phyloP scores from a whole-genome alignment of 2,797 vertebrate species.

The Echeneis naucrates region DNA sequence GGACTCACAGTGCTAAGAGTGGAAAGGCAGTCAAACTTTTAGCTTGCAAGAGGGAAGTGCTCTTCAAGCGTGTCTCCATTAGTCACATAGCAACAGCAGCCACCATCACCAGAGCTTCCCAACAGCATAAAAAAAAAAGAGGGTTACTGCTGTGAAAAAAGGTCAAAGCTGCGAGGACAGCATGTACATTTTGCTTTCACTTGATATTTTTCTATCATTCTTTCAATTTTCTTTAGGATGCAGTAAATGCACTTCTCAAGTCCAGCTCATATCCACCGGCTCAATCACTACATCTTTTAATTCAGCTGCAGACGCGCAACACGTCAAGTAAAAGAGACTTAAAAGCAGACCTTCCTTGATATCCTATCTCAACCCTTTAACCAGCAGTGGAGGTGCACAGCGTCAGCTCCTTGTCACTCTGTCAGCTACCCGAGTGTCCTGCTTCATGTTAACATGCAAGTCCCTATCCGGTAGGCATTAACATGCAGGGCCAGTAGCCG shows the following conservation, averaged over 20 bases:
- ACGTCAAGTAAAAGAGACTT: conserved; percentile 35
- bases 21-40: conserved; percentile 54
- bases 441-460: conserved; percentile 79
- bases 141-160: conserved; percentile 32
- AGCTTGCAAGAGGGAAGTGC: conserved; percentile 57
- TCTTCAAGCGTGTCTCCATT: conserved; percentile 69
- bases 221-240: conserved; percentile 13
- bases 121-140: conserved; percentile 40
- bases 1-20: conserved; percentile 15
- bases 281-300: conserved; percentile 28
- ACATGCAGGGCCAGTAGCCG: conserved; percentile 79
- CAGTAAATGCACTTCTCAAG: conserved; percentile 3
- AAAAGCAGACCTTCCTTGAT: conserved; percentile 36
- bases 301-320: background rate
- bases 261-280: background rate
- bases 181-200: conserved; percentile 25
- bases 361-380: conserved; percentile 51
- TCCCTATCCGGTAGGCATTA: conserved; percentile 75
- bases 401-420: conserved; percentile 67
- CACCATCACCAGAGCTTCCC: conserved; percentile 20
- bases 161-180: conserved; percentile 23
- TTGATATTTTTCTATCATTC: conserved; percentile 46
- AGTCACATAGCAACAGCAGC: conserved; percentile 74
- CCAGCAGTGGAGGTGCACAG: conserved; percentile 41
- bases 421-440: conserved; percentile 66